Evolutionary conservation across 2,888 invertebrate genomes (phyloP), one percentile per base, ranked within the genome.

Genomic region (Drosophila macrothrix): DNA sequence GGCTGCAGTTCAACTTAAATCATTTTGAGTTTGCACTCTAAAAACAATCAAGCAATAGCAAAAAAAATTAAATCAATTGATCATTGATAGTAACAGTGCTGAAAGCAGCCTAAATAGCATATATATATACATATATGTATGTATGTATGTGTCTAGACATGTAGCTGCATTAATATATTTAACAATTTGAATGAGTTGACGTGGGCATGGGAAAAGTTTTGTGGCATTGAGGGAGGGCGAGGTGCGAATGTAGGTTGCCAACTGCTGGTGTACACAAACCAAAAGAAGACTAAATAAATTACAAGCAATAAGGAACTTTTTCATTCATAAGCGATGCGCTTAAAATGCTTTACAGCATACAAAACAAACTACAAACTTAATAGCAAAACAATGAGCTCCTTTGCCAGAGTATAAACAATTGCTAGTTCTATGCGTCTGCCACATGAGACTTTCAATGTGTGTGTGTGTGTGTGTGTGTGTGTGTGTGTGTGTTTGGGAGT

Each of bases 351-450:
- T 25, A n/a, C 28, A 14, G 49, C 29, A 52, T n/a, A 52, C 50
- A 49, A 35, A 16, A 22, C 19, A 62, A 73, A 55, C 54, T 59
- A 16, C 67, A 63, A 59, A 67, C 61, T 65, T 59, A 67, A 79
- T 62, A 62, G 54, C 43, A 71, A 78, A 76, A 59, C 76, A 73
- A 76, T 76, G 55, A 73, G 55, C 41, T 68, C 60, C 46, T 66
- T 56, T 41, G 50, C 41, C 28, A 63, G 75, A 66, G 71, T 79
- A 79, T 72, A 71, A 79, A 76, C 79, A 76, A 79, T 73, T 78
- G 79, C 52, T 67, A 62, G 82, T 81, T 71, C 67, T 68, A 71
- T 54, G 76, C 66, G 81, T 54, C 67, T 62, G 79, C 63, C 82
- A 76, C 76, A 78, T 29, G 80, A 78, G 82, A 82, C 82, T 66